phyloP scores from a whole-genome alignment of 2,888 invertebrate species.

The Phyllotreta striolata region DNA sequence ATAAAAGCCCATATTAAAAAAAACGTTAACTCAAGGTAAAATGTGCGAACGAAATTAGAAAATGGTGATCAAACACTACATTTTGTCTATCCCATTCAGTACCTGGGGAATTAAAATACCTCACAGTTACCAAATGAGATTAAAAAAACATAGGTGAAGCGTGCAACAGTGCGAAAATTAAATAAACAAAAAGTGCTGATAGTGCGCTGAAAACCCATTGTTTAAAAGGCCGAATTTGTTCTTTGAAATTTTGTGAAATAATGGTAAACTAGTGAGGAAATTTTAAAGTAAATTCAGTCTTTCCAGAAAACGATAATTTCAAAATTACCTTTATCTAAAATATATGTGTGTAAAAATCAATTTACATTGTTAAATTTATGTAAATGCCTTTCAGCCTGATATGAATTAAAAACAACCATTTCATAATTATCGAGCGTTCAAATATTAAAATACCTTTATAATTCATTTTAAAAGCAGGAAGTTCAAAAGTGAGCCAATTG shows the following conservation, averaged over 20 bases:
- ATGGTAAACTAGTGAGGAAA: too few species aligned
- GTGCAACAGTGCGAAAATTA: conserved; percentile 52
- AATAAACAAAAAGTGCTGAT: conserved; percentile 37
- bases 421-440: neutral
- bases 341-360: neutral
- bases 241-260: neutral
- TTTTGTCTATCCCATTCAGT: conserved; percentile 85
- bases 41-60: conserved; percentile 39
- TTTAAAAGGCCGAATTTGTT: conserved; percentile 16
- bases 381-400: conserved; percentile 13
- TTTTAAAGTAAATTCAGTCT: too few species aligned
- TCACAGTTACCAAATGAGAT: conserved; percentile 99
- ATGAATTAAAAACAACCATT: conserved; percentile 1
- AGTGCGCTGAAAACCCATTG: conserved; percentile 31
- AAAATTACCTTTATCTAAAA: too few species aligned
- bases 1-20: conserved; percentile 35
- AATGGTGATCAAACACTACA: conserved; percentile 63
- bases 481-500: too few species aligned
- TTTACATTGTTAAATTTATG: neutral
- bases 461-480: too few species aligned
- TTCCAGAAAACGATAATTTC: too few species aligned
- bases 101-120: conserved; percentile 76
- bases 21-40: conserved; percentile 26
- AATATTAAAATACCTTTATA: too few species aligned
- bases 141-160: conserved; percentile 72